A percentile compares a stretch with the other conserved stretches of the same genome.
phyloP scores from a whole-genome alignment of 2,797 vertebrate genomes.

The Phoeniculus purpureus region DNA sequence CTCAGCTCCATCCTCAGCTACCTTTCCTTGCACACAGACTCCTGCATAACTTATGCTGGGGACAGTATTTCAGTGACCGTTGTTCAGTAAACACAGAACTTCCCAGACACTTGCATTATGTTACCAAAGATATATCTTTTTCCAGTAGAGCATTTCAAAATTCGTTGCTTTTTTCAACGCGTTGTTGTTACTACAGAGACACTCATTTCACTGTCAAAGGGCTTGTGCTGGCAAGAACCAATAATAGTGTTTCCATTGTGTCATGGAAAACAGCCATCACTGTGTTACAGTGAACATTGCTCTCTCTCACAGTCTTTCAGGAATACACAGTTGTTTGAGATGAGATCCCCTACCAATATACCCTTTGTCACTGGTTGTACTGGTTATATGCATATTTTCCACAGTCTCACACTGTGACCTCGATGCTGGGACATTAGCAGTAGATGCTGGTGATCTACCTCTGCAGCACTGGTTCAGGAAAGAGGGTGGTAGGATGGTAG shows the following conservation, averaged over 20 bases:
- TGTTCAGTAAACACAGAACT: background rate
- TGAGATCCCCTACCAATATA: background rate
- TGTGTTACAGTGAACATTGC: background rate
- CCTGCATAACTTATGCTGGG: background rate
- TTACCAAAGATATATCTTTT: conserved; percentile 22
- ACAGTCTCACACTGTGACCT: background rate
- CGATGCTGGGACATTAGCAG: background rate
- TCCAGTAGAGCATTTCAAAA: conserved; percentile 12
- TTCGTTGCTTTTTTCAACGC: conserved; percentile 5
- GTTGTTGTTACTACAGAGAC: conserved; percentile 2
- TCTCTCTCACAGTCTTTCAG: background rate
- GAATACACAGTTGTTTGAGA: background rate
- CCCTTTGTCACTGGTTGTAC: background rate
- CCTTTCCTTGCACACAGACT: background rate
- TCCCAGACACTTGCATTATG: background rate
- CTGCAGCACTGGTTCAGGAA: background rate
- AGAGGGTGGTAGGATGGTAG: background rate
- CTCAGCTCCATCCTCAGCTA: background rate
- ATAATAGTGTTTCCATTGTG: conserved; percentile 39
- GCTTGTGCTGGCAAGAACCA: background rate
- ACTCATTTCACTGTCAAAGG: background rate
- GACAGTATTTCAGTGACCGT: background rate
- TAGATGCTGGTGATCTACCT: background rate
- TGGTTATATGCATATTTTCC: background rate
- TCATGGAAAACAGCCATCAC: conserved; percentile 24